phyloP scores from a whole-genome alignment of 2,888 invertebrate species.

The Melieria crassipennis region DNA sequence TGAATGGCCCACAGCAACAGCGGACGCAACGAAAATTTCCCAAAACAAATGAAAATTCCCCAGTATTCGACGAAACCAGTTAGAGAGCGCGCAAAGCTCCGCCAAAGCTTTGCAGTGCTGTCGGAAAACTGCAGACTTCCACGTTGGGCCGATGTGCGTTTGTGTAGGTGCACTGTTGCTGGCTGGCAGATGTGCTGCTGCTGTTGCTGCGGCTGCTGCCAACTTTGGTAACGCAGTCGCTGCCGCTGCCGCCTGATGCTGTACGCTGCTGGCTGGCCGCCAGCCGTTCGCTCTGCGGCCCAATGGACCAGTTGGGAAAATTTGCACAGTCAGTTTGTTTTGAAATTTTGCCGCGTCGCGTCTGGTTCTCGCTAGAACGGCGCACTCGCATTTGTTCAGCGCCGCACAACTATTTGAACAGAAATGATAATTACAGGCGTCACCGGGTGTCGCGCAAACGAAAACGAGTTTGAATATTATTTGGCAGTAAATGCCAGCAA shows the following conservation, averaged over 20 bases:
- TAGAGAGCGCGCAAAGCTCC: too few species aligned
- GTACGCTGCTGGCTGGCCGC: constrained; percentile 18
- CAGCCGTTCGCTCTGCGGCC: constrained; percentile 30
- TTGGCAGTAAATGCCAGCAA: too few species aligned
- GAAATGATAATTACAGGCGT: too few species aligned
- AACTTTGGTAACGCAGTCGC: constrained; percentile 25
- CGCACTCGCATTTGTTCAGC: too few species aligned
- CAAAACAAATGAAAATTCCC: too few species aligned
- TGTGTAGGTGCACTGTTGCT: constrained; percentile 18
- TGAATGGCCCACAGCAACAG: too few species aligned
- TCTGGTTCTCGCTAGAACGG: constrained; percentile 8
- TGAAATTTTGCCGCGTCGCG: constrained; percentile 34
- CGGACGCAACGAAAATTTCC: too few species aligned
- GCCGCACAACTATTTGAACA: too few species aligned
- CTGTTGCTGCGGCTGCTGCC: neutral
- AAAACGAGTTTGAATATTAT: too few species aligned
- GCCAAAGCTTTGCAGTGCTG: too few species aligned
- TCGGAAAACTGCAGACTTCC: constrained; percentile 16
- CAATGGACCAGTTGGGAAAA: constrained; percentile 57
- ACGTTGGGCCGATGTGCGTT: constrained; percentile 28
- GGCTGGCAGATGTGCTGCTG: constrained; percentile 23
- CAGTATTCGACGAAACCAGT: too few species aligned
- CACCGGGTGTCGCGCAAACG: too few species aligned
- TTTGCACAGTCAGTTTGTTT: constrained; percentile 57
- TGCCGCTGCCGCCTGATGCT: constrained; percentile 47